A percentile compares a stretch with the other conserved stretches of the same genome.
phyloP scores from a whole-genome alignment of 2,888 invertebrate genomes.

The Onthophagus sagittarius region DNA sequence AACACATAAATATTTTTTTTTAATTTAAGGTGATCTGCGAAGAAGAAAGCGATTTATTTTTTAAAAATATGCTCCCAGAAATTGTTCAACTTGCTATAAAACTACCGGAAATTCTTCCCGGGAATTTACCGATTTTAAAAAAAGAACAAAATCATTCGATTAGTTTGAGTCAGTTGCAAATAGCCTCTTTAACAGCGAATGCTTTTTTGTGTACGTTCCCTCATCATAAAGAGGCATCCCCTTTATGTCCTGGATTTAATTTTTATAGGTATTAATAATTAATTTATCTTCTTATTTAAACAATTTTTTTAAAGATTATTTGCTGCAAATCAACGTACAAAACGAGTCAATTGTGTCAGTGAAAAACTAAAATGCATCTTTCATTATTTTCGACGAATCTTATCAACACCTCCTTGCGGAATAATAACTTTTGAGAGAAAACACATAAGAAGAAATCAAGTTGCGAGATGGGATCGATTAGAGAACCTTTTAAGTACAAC shows the following conservation, averaged over 20 bases:
- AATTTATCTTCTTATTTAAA: too few relatives aligned
- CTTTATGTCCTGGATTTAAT: constrained; percentile 80
- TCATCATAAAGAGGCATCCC: constrained; percentile 70
- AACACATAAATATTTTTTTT: constrained; percentile 19
- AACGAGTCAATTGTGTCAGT: constrained; percentile 54
- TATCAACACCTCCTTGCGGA: constrained; percentile 69
- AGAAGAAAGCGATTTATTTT: constrained; percentile 67
- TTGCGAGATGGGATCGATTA: constrained; percentile 64
- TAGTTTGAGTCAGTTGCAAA: constrained; percentile 72
- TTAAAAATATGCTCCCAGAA: constrained; percentile 68
- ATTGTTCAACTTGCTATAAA: constrained; percentile 75
- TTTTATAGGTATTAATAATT: constrained; percentile 62
- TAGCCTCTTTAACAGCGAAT: constrained; percentile 83
- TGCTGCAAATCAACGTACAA: constrained; percentile 45
- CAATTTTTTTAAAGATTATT: constrained; percentile 57
- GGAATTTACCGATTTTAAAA: constrained; percentile 77
- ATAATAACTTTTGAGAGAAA: constrained; percentile 77
- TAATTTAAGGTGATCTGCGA: constrained; percentile 60
- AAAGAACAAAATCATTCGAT: constrained; percentile 55
- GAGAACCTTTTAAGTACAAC: constrained; percentile 55
- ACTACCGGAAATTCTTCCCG: constrained; percentile 72
- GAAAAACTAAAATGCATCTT: constrained; percentile 89
- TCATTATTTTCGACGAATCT: constrained; percentile 84
- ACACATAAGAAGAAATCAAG: constrained; percentile 53
- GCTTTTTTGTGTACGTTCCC: constrained; percentile 96